Percentiles rank a stretch among this genome's conserved stretches.
phyloP scores from a whole-genome alignment of 2,797 vertebrate species.

The Sus cebifrons region DNA sequence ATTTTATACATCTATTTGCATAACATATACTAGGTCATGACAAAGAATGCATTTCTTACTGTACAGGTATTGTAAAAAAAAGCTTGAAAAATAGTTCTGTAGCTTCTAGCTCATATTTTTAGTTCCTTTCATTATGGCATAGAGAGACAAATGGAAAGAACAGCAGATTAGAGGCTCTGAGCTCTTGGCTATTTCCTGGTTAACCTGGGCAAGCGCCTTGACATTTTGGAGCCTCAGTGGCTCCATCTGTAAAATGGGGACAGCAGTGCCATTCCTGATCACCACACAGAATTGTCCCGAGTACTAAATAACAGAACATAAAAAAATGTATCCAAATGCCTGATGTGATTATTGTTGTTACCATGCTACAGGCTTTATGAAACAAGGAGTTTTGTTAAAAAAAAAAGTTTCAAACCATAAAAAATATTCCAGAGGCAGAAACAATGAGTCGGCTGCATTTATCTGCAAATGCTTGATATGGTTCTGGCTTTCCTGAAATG shows the following conservation, averaged over 20 bases:
- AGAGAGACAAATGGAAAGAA: neutral
- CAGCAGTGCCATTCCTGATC: neutral
- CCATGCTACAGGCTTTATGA: slow-evolving; percentile 35
- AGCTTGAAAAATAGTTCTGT: neutral
- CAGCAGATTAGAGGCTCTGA: neutral
- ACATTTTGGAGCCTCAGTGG: neutral
- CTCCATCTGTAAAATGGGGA: neutral
- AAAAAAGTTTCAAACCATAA: slow-evolving; percentile 93
- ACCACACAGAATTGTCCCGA: neutral
- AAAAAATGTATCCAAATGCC: neutral
- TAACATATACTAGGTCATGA: neutral
- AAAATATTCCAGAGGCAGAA: slow-evolving; percentile 97
- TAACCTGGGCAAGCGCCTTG: neutral
- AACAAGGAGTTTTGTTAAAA: slow-evolving; percentile 59
- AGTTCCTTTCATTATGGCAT: neutral
- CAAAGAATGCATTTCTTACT: neutral
- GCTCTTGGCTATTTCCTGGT: neutral
- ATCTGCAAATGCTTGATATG: slow-evolving; percentile 97
- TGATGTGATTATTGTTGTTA: neutral
- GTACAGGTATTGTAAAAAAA: neutral
- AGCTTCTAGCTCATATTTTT: neutral
- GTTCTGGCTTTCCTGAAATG: slow-evolving; percentile 97
- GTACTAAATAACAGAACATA: neutral
- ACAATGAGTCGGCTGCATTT: slow-evolving; percentile 97
- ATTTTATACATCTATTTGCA: neutral